Percentiles rank a stretch among this genome's conserved stretches.
These are phyloP conservation scores for Harpagoxenus sublaevis DNA, from an alignment of 2,888 invertebrate genomes.

Conservation along the genomic window DNA sequence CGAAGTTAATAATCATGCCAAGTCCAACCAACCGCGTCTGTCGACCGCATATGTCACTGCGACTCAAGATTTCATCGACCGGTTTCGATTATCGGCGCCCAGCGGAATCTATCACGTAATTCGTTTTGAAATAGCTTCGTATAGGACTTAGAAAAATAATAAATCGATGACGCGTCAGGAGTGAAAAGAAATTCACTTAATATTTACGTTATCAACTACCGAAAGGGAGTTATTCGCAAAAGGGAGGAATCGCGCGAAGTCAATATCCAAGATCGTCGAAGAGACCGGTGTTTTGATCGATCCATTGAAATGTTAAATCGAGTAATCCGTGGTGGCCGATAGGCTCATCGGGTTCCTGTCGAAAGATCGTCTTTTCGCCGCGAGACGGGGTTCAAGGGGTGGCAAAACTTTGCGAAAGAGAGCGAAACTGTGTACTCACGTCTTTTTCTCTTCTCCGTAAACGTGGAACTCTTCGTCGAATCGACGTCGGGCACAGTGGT, in stretches of 20 bases:
- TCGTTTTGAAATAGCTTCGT: not conserved
- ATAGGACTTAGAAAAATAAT: not conserved
- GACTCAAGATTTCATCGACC: slow-evolving; percentile 23
- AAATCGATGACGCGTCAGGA: not conserved
- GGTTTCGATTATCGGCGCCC: not conserved
- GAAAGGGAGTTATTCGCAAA: not conserved
- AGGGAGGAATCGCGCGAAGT: not conserved
- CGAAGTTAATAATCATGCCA: slow-evolving; percentile 7
- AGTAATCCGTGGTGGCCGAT: slow-evolving; percentile 5
- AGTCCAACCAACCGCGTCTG: slow-evolving; percentile 28
- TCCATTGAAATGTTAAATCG: not conserved
- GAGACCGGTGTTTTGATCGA: not conserved
- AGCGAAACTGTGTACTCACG: slow-evolving; percentile 68
- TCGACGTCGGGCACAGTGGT: slow-evolving; percentile 25
- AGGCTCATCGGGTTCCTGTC: too few relatives aligned
- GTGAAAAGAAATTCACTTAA: not conserved
- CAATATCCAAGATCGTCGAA: slow-evolving; percentile 3
- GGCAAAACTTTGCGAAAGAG: slow-evolving; percentile 1
- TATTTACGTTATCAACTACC: not conserved
- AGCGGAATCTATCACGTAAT: not conserved
- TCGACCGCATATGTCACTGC: slow-evolving; percentile 41
- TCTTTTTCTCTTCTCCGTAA: slow-evolving; percentile 66
- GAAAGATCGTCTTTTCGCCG: not conserved
- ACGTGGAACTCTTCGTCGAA: slow-evolving; percentile 55
- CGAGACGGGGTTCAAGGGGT: slow-evolving; percentile 3